Evolutionary conservation across 2,797 vertebrate genomes (phyloP).

Genomic region (Sus cebifrons): DNA sequence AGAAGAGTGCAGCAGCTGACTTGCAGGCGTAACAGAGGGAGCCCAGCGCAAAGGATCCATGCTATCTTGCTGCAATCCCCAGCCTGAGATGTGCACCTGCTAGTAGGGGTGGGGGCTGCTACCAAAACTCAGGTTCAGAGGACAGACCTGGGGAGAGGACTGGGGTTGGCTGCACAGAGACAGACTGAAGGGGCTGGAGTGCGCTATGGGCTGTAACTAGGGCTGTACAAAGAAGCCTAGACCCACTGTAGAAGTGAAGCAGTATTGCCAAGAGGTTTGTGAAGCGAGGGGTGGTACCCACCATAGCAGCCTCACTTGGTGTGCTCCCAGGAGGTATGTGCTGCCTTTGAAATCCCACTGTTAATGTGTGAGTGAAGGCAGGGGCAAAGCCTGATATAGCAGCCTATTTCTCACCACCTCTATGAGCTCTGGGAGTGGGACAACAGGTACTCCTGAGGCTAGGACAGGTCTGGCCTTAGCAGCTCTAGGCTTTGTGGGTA

Average conservation of each 20-base stretch:
- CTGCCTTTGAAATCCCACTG: too few relatives aligned
- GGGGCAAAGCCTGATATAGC: too few relatives aligned
- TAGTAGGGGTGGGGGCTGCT: background rate
- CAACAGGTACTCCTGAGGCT: background rate
- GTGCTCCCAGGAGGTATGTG: too few relatives aligned
- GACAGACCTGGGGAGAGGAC: background rate
- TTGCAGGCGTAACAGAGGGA: background rate
- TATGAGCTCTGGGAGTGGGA: background rate
- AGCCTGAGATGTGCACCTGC: background rate
- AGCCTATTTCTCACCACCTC: background rate
- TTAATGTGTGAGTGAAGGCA: background rate
- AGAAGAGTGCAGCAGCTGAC: background rate
- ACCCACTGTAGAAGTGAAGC: background rate
- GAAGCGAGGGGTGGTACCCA: background rate
- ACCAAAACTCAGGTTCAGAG: background rate
- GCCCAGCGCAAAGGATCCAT: background rate
- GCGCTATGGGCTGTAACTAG: too few relatives aligned
- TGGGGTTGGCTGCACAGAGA: background rate
- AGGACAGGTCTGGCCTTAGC: background rate
- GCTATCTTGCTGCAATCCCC: rapidly evolving
- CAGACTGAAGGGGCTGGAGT: background rate
- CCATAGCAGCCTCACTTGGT: background rate
- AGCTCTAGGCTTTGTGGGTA: background rate
- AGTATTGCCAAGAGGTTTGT: background rate
- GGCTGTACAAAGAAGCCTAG: background rate